Conservation (phyloP, 2,888 invertebrate species). For the Spilarctia lutea region DNA sequence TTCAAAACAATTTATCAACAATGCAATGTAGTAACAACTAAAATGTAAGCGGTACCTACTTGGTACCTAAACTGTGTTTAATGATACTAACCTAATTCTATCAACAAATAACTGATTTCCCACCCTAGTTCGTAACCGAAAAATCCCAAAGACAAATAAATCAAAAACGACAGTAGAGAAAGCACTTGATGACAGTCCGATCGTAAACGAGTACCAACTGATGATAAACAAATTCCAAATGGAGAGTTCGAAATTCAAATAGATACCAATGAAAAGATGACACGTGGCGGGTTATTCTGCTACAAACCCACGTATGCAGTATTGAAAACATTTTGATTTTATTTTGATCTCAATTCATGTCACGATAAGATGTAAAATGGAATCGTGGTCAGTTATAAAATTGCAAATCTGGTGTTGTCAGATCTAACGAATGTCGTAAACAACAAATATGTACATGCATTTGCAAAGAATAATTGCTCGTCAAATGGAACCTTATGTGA, state of each 20-base stretch:
- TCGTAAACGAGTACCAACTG: conserved; percentile 77
- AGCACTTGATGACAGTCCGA: conserved; percentile 79
- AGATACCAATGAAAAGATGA: conserved; percentile 83
- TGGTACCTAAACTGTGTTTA: conserved; percentile 38
- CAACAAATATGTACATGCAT: conserved; percentile 26
- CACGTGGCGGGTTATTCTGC: conserved; percentile 74
- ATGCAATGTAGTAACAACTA: background rate
- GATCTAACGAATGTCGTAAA: conserved; percentile 29
- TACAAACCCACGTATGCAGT: conserved; percentile 36
- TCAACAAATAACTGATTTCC: conserved; percentile 66
- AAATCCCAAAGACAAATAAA: conserved; percentile 79
- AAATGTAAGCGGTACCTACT: background rate
- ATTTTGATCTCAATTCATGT: conserved; percentile 35
- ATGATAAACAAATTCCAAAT: conserved; percentile 84
- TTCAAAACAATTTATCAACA: conserved; percentile 9
- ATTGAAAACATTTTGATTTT: conserved; percentile 12
- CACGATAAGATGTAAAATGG: background rate
- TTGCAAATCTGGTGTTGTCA: conserved; percentile 12
- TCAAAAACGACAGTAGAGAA: conserved; percentile 67
- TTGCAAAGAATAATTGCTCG: conserved; percentile 2
- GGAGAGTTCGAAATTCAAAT: conserved; percentile 81
- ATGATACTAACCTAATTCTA: conserved; percentile 61
- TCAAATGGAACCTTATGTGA: conserved; percentile 10
- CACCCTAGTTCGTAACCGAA: conserved; percentile 68
- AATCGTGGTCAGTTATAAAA: background rate